Evolutionary conservation across 2,113 vertebrate genomes (phyloP).

Genomic region (Leucopternis melanops): DNA sequence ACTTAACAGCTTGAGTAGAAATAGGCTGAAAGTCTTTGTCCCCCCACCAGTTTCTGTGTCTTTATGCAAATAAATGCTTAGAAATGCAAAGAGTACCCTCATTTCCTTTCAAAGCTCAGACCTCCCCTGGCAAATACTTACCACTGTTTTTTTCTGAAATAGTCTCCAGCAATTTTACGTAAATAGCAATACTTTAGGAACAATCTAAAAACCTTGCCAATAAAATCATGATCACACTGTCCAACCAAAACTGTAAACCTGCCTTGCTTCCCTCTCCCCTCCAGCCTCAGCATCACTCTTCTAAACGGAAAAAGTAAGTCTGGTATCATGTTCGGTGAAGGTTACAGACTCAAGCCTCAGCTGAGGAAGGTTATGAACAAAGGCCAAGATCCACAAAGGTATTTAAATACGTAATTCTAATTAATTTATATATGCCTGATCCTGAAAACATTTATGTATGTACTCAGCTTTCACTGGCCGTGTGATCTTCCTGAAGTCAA

Average conservation of each 20-base stretch:
- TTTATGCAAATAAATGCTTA: neutral
- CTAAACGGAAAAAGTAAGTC: neutral
- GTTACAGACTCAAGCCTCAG: neutral
- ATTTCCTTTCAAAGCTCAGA: neutral
- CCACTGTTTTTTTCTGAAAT: neutral
- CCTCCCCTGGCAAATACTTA: neutral
- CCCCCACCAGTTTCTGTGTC: neutral
- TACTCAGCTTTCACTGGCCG: neutral
- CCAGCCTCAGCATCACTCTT: neutral
- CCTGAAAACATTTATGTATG: neutral
- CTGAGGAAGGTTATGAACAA: neutral
- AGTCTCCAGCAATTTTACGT: neutral
- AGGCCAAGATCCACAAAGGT: slow-evolving; percentile 34
- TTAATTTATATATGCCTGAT: slow-evolving; percentile 31
- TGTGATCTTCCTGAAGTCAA: neutral
- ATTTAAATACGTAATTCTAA: neutral
- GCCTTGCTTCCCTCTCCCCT: neutral
- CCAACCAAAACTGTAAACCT: neutral
- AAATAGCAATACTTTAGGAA: neutral
- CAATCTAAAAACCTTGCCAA: neutral
- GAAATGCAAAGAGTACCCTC: neutral
- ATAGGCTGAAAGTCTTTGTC: neutral
- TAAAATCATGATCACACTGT: neutral
- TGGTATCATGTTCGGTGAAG: neutral
- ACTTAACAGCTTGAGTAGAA: neutral